Conservation (phyloP, 2,113 vertebrate species). For the Sula dactylatra region DNA sequence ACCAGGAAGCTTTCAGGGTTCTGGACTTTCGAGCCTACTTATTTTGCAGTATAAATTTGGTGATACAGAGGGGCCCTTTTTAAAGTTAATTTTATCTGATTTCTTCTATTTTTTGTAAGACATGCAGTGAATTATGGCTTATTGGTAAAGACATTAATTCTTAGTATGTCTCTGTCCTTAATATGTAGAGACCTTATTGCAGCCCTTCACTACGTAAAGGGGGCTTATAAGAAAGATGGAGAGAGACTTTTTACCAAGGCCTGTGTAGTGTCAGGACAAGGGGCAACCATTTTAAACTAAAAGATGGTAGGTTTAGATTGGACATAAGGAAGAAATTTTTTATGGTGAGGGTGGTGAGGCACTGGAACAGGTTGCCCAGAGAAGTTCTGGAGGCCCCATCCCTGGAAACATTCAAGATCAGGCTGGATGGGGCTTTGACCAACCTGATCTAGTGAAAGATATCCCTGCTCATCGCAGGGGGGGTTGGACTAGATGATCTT, state of each 20-base stretch:
- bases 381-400: background rate
- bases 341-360: background rate
- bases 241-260: background rate
- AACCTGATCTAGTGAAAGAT: background rate
- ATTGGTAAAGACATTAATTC: background rate
- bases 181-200: background rate
- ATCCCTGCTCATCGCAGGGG: background rate
- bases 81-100: background rate
- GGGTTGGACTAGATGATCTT: background rate
- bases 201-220: background rate
- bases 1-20: background rate
- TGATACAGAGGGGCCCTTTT: background rate
- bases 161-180: background rate
- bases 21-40: background rate
- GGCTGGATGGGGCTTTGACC: background rate
- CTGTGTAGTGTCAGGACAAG: background rate
- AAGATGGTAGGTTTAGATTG: background rate
- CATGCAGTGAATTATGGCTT: background rate
- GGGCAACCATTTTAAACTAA: background rate
- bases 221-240: background rate
- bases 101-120: background rate
- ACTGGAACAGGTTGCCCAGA: background rate
- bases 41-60: background rate
- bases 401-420: background rate
- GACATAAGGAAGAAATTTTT: background rate